Evolutionary conservation across 2,888 invertebrate genomes (phyloP).

Genomic region (Tridacna crocea): DNA sequence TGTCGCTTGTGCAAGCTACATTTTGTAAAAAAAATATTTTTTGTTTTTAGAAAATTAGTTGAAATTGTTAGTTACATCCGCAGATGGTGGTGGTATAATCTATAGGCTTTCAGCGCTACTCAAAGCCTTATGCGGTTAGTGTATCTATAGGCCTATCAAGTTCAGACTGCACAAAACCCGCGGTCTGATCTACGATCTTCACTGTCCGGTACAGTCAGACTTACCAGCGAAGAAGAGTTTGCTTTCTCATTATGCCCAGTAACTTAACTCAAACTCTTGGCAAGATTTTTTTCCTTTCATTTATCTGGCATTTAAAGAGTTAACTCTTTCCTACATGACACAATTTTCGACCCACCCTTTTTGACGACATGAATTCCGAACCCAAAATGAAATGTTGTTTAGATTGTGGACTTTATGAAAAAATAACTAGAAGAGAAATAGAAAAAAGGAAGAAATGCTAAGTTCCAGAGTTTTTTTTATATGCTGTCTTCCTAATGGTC

Average conservation of each 20-base stretch:
- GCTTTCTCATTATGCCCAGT: not conserved
- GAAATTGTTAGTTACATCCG: too few relatives aligned
- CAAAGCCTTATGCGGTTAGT: not conserved
- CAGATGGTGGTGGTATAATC: not conserved
- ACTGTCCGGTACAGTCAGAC: not conserved
- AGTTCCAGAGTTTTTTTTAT: not conserved
- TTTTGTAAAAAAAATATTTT: too few relatives aligned
- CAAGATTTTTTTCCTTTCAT: not conserved
- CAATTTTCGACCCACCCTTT: not conserved
- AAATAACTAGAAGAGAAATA: not conserved
- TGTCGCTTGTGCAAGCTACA: too few relatives aligned
- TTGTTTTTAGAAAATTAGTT: too few relatives aligned
- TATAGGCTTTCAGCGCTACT: not conserved
- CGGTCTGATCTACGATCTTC: too few relatives aligned
- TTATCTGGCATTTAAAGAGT: not conserved
- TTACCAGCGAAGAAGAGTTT: not conserved
- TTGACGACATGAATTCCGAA: not conserved
- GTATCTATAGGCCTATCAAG: too few relatives aligned
- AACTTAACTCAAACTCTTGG: not conserved
- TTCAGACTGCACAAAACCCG: not conserved
- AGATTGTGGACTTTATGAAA: not conserved
- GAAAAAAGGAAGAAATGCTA: not conserved
- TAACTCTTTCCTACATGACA: not conserved
- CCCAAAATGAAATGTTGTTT: not conserved
- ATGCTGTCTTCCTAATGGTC: not conserved